Evolutionary conservation across 64 coral and sea anemone genomes (phyloP), one percentile per base, ranked within the genome.

Genomic region (Actinia equina): DNA sequence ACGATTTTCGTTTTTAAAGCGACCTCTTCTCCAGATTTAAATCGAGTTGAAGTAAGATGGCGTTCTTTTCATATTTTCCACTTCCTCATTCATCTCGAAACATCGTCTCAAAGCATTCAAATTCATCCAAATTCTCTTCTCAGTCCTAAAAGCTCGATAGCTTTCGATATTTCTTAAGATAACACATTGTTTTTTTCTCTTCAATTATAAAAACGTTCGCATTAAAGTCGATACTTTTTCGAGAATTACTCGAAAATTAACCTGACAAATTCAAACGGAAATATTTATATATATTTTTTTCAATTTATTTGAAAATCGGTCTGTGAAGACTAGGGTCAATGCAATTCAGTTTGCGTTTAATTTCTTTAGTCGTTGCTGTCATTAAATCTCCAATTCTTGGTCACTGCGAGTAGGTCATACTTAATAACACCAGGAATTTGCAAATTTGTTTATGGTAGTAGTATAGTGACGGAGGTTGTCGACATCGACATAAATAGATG

Each of bases 371-470:
- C 26, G 3, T 13, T 41, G 2, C 7, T 41, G 26, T 41, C 69
- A 41, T 13, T 27, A 41, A 74, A 27, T 41, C 69, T 74, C 1
- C 13, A 41, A 74, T 74, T 69, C 13, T 14, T 15, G 3, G 23
- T 26, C 1, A 0, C 55, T 16, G 69, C 7, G 69, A 74, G 23
- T 30, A 25, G 69, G 69, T 37, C 69, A 74, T 74, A 74, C 20
- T 74, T 74, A 74, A 74, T 74, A 74, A 25, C 69, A 30, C 69
- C 69, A 74, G 69, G 69, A 74, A 74, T 74, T 74, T 74, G 69
- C 25, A 74, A 74, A 74, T 41, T 74, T 74, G 69, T 74, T 74
- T 74, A 74, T 74, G 69, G 26, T 27, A n/a, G 46, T 49, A 49
- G 46, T 49, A 37, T 37, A 37, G 46, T 49, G n/a, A n/a, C n/a